Evolutionary conservation across 2,113 vertebrate genomes (phyloP).

Genomic region (Corythoichthys intestinalis): DNA sequence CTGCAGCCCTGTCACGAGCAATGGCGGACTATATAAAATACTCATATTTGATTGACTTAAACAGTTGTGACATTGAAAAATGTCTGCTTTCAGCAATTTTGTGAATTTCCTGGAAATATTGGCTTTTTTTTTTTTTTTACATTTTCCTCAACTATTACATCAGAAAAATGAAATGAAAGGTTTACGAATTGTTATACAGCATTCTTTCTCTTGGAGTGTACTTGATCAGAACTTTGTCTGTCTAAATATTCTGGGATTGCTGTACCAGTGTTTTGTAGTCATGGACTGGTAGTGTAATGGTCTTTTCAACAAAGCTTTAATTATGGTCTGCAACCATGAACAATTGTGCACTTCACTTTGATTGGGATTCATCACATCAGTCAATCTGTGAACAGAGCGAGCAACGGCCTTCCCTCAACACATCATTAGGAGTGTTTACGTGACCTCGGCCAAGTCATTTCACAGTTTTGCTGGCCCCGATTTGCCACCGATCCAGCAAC

Average conservation of each 20-base stretch:
- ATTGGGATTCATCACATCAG: constrained; percentile 22
- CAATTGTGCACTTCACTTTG: background rate
- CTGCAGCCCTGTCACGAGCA: too few species aligned
- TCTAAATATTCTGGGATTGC: background rate
- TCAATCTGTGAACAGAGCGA: constrained; percentile 30
- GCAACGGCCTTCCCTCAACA: constrained; percentile 20
- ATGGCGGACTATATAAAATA: too few species aligned
- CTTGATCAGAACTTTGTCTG: too few species aligned
- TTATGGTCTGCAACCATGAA: constrained; percentile 20
- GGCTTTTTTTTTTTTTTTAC: too few species aligned
- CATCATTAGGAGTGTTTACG: constrained; percentile 36
- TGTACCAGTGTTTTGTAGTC: background rate
- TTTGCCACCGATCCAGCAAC: constrained; percentile 43
- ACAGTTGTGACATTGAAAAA: too few species aligned
- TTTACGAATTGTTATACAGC: too few species aligned
- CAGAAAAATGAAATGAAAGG: too few species aligned
- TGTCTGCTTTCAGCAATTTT: too few species aligned
- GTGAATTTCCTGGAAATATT: too few species aligned
- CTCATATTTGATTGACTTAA: too few species aligned
- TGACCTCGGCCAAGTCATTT: constrained; percentile 51
- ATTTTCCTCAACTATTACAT: too few species aligned
- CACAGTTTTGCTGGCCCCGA: constrained; percentile 54
- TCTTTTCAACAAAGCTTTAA: background rate
- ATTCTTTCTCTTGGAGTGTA: too few species aligned
- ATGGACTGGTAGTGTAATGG: background rate